Percentiles rank a stretch among this genome's conserved stretches.
phyloP scores from a whole-genome alignment of 2,113 vertebrate genomes.

The Nettapus auritus region DNA sequence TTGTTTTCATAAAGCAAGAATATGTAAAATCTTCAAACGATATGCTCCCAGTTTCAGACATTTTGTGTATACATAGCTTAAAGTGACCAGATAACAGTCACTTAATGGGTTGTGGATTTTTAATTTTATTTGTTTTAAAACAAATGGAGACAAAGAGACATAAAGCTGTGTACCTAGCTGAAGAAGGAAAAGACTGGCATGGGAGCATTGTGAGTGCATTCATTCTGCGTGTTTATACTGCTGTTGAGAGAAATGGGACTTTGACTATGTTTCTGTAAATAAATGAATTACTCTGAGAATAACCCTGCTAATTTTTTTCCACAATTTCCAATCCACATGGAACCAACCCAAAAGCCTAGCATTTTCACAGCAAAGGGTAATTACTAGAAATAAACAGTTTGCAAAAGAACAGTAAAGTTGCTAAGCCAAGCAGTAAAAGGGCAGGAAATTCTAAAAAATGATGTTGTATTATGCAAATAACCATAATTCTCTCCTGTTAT shows the following conservation, averaged over 20 bases:
- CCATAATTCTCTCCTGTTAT: not conserved
- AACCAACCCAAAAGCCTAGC: not conserved
- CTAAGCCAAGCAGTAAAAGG: not conserved
- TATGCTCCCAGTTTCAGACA: not conserved
- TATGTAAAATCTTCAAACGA: not conserved
- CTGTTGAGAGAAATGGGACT: not conserved
- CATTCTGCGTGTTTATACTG: not conserved
- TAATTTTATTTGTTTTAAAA: not conserved
- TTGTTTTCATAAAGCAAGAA: not conserved
- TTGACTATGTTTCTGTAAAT: not conserved
- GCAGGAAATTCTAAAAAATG: not conserved
- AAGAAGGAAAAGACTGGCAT: not conserved
- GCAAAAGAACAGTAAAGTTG: not conserved
- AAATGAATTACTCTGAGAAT: not conserved
- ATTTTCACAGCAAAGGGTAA: not conserved
- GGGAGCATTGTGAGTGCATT: not conserved
- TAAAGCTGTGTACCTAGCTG: not conserved
- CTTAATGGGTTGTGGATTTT: not conserved
- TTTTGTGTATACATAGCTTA: accelerated
- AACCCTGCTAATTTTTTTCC: not conserved
- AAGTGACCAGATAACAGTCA: not conserved
- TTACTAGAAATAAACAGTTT: not conserved
- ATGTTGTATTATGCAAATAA: not conserved
- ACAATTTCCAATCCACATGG: not conserved
- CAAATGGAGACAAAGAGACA: not conserved